Conservation (phyloP, 2,113 vertebrate species). For the Ellobius talpinus region DNA sequence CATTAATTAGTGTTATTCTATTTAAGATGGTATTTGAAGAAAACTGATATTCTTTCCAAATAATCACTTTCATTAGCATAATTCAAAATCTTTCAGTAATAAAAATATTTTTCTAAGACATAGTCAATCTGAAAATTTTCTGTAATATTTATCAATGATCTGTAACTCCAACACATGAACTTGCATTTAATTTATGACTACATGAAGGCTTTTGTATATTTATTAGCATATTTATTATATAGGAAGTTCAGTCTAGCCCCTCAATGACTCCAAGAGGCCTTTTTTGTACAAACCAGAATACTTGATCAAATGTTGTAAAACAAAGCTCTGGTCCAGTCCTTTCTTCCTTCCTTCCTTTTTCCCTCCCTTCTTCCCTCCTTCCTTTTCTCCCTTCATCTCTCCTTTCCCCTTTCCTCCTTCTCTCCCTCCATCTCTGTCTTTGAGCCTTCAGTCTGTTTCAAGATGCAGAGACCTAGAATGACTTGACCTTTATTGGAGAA, state of each 20-base stretch:
- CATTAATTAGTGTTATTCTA: background rate
- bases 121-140: background rate
- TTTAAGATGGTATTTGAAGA: background rate
- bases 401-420: background rate
- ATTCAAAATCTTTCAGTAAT: background rate
- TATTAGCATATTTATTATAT: background rate
- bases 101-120: constrained; percentile 10
- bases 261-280: background rate
- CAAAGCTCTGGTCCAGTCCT: background rate
- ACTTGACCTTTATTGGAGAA: background rate
- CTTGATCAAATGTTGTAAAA: background rate
- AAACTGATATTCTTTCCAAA: background rate
- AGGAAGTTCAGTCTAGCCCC: background rate
- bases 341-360: background rate
- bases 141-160: background rate
- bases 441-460: constrained; percentile 17
- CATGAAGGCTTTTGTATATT: background rate
- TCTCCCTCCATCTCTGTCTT: background rate
- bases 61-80: constrained; percentile 2
- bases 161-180: background rate
- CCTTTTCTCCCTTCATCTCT: background rate
- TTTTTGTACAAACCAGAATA: background rate
- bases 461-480: background rate
- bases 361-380: accelerated
- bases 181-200: background rate